Conservation (phyloP, 2,888 invertebrate genomes). For the Magallana nippona region DNA sequence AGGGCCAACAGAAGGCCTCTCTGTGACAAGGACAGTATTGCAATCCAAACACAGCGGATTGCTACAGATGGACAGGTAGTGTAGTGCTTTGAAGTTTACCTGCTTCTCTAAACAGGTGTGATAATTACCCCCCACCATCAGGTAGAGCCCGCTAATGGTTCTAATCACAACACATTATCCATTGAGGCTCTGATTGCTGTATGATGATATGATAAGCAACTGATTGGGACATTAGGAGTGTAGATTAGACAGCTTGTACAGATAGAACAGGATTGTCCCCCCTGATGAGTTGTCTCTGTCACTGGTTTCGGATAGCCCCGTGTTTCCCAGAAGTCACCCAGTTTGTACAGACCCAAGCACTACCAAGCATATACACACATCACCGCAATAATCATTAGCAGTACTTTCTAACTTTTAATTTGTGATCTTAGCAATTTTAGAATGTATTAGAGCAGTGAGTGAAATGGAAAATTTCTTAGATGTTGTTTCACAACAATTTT, state of each 20-base stretch:
- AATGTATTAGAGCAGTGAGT: not conserved
- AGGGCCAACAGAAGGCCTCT: constrained; percentile 16
- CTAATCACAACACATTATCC: constrained; percentile 15
- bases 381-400: not conserved
- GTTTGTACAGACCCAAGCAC: not conserved
- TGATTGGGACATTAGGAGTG: constrained; percentile 2
- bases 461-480: not conserved
- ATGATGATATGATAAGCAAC: constrained; percentile 3
- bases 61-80: constrained; percentile 7
- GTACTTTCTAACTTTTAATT: not conserved
- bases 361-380: not conserved
- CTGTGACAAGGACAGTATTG: not conserved
- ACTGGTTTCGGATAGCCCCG: not conserved
- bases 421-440: not conserved
- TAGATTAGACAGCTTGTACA: constrained; percentile 11
- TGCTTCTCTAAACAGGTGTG: constrained; percentile 10
- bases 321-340: constrained; percentile 1
- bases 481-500: not conserved
- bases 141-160: not conserved
- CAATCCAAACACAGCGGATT: not conserved
- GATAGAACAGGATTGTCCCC: constrained; percentile 9
- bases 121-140: constrained; percentile 12
- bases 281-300: constrained; percentile 1
- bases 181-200: not conserved
- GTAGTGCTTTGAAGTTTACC: not conserved